Evolutionary conservation across 1,140 invertebrate genomes (phyloP), one percentile per base, ranked within the genome.

Genomic region (Megathymus violae): DNA sequence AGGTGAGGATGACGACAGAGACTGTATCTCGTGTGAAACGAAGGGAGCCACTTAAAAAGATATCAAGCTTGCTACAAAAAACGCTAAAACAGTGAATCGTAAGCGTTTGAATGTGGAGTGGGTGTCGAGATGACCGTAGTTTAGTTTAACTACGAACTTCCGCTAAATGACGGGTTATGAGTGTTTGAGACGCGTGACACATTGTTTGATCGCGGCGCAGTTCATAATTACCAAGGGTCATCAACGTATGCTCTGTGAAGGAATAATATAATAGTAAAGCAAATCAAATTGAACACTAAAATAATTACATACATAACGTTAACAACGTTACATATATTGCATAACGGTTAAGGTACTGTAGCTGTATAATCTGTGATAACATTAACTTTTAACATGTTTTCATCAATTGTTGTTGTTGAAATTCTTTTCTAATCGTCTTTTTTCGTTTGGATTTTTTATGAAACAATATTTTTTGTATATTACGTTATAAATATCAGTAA

Each of bases 81-180:
- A 78, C 34, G 27, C 73, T 72, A 73, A 73, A 78, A 76, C 66
- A 72, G 62, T 67, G 36, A 62, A 64, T 51, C 71, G 82, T 87
- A 71, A 78, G 84, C 71, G 80, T 85, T 51, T 63, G 61, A 74
- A 75, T 60, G 58, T 47, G 10, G 64, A 67, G 65, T 61, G 61
- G 69, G 72, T 78, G 73, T 74, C 78, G 74, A 73, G 78, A 80
- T 86, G 82, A 85, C 81, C 78, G 76, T 71, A 79, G 76, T 80
- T 82, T 75, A 76, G 69, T 83, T 84, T 85, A 88, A 89, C 82
- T 84, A 79, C 73, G 64, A 54, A 80, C 82, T 86, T 89, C 87
- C 85, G 85, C 59, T 67, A 67, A 77, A 73, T 71, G 64, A 66
- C 36, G 62, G 61, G 54, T 67, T 64, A 67, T 43, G 10, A 31